phyloP scores from a whole-genome alignment of 2,888 invertebrate species.

The Eledona agricola region DNA sequence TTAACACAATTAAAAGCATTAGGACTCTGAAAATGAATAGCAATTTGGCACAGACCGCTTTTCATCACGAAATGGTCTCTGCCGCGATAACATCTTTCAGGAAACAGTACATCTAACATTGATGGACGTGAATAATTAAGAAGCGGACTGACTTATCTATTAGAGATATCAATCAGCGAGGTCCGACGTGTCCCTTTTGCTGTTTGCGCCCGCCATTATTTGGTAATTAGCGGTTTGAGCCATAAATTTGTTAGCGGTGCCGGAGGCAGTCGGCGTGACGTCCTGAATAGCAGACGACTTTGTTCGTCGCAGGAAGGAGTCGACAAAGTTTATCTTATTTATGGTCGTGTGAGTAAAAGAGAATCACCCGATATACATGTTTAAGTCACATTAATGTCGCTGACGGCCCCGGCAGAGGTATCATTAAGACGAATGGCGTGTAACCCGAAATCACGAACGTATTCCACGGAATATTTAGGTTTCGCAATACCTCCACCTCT shows the following conservation, averaged over 20 bases:
- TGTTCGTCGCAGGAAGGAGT: slow-evolving; percentile 26
- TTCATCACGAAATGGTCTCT: too few species aligned
- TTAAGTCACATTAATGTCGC: slow-evolving; percentile 59
- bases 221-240: slow-evolving; percentile 11
- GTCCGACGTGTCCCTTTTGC: slow-evolving; percentile 8
- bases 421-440: slow-evolving; percentile 62
- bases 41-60: too few species aligned
- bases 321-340: slow-evolving; percentile 36
- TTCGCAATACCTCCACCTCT: slow-evolving; percentile 41
- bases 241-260: slow-evolving; percentile 12
- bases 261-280: slow-evolving; percentile 4
- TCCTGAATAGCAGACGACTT: slow-evolving; percentile 3
- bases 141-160: too few species aligned
- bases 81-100: too few species aligned
- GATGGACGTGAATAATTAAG: too few species aligned
- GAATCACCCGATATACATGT: slow-evolving; percentile 52
- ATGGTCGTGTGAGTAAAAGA: slow-evolving; percentile 35
- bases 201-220: slow-evolving; percentile 8
- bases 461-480: slow-evolving; percentile 43
- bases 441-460: slow-evolving; percentile 58
- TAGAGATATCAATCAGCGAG: slow-evolving; percentile 9
- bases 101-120: too few species aligned
- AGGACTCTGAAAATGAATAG: too few species aligned
- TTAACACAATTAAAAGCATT: too few species aligned
- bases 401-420: slow-evolving; percentile 55